Base-by-base conservation (phyloP, 1,140 invertebrate species). In the Drosophila arizonae region DNA sequence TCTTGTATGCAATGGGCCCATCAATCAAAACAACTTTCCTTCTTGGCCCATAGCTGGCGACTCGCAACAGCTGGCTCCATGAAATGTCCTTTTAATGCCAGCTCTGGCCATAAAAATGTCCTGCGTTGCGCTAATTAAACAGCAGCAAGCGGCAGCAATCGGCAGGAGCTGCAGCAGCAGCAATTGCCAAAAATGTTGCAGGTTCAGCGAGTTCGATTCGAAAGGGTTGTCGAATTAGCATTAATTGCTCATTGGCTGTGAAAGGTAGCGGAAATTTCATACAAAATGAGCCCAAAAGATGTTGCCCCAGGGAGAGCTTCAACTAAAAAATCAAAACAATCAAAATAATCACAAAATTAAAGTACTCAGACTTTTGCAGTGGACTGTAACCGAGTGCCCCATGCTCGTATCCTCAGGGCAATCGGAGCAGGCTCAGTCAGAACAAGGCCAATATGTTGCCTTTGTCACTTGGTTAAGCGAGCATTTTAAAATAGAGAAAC, bases 61-160 rank as follows among this genome's bases (percentile, higher is more conserved):
- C 21, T 57, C 67, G 56, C 45, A 75, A 71, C 60, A 75, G 72
- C 67, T 70, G 68, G 24, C 10, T 5, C 43, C 28, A 46, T 24
- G 30, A 54, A 72, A 68, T 63, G 58, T 11, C 51, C 60, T 67
- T 58, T 48, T 50, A 56, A 64, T 61, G 66, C 52, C 66, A 46
- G 63, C 46, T 39, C 41, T n/a, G 52, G 50, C 45, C 66, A 77
- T 81, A 76, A 87, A 85, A 80, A 61, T 36, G 45, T 56, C 17
- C 60, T 61, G 76, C 81, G 76, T 69, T 78, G 77, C 70, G 81
- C 67, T 78, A 86, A 86, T 86, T 86, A 87, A 86, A 81, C 57
- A 57, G 41, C 52, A 48, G 57, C 39, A 17, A 17, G 17, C 17
- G 17, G 17, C 17, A 17, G 17, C 17, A 17, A 17, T 17, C 17